phyloP scores from a whole-genome alignment of 1,140 invertebrate species.

The Lycorma delicatula region DNA sequence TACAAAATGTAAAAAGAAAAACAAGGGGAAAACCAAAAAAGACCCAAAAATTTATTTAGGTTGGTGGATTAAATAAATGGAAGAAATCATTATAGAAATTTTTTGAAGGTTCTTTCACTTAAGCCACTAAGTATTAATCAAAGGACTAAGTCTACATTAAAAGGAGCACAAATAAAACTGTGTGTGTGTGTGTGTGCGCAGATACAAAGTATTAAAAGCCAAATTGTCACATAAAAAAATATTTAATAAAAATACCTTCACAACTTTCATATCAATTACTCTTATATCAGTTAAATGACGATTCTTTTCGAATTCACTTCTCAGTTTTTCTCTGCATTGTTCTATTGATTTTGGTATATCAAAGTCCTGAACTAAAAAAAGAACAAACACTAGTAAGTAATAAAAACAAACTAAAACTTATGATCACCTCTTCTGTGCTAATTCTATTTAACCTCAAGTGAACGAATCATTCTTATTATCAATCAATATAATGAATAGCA shows the following conservation, averaged over 20 bases:
- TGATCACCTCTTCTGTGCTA: not conserved
- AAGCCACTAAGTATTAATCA: not conserved
- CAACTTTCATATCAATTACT: conserved; percentile 79
- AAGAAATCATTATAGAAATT: not conserved
- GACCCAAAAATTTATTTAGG: too few species aligned
- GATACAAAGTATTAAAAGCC: not conserved
- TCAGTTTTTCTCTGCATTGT: conserved; percentile 60
- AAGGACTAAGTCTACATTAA: not conserved
- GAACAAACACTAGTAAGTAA: conserved; percentile 21
- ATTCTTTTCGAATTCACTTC: conserved; percentile 72
- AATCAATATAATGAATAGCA: not conserved
- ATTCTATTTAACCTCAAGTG: not conserved
- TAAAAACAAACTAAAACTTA: not conserved
- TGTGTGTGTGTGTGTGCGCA: not conserved
- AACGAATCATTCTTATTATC: not conserved
- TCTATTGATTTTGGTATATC: conserved; percentile 63
- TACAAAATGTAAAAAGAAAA: too few species aligned
- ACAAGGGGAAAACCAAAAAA: too few species aligned
- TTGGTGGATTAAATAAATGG: not conserved
- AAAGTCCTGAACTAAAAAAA: conserved; percentile 60
- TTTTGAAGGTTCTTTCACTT: not conserved
- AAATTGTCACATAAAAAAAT: not conserved
- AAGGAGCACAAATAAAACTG: not conserved
- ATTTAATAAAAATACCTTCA: conserved; percentile 58
- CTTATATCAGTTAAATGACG: conserved; percentile 70